These are phyloP conservation scores for Eurytoma californica DNA, from an alignment of 2,888 invertebrate genomes.

Conservation along the genomic window DNA sequence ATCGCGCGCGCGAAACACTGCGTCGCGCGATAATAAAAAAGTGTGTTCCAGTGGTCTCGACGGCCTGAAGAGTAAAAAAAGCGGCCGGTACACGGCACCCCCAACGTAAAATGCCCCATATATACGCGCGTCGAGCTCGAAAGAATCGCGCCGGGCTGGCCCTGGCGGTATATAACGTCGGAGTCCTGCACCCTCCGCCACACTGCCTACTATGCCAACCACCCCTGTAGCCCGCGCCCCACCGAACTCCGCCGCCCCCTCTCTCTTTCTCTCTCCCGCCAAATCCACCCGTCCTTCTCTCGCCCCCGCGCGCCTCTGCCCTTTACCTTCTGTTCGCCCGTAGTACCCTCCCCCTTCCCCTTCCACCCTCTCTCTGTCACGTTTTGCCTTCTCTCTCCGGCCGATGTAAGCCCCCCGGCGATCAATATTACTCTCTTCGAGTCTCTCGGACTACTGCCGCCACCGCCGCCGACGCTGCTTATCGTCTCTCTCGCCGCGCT, in stretches of 20 bases:
- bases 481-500: conserved; percentile 7
- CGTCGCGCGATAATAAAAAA: background rate
- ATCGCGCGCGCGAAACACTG: background rate
- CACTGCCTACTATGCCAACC: conserved; percentile 17
- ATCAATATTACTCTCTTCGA: conserved; percentile 74
- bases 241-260: conserved; percentile 6
- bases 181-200: conserved; percentile 10
- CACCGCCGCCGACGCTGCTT: conserved; percentile 44
- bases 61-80: background rate
- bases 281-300: conserved; percentile 34
- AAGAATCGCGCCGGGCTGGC: no score
- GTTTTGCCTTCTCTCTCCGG: conserved; percentile 49
- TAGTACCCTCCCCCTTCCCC: conserved; percentile 20
- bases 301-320: conserved; percentile 53
- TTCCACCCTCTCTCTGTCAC: conserved; percentile 41
- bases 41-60: no score
- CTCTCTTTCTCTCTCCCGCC: conserved; percentile 45
- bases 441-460: conserved; percentile 60
- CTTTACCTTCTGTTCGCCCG: conserved; percentile 44
- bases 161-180: background rate
- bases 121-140: no score
- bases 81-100: conserved; percentile 2
- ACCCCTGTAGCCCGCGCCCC: conserved; percentile 5
- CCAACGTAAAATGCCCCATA: conserved; percentile 41
- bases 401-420: conserved; percentile 72